These are phyloP conservation scores for Orientallactaga sibirica DNA, from an alignment of 2,797 vertebrate genomes.

Conservation along the genomic window DNA sequence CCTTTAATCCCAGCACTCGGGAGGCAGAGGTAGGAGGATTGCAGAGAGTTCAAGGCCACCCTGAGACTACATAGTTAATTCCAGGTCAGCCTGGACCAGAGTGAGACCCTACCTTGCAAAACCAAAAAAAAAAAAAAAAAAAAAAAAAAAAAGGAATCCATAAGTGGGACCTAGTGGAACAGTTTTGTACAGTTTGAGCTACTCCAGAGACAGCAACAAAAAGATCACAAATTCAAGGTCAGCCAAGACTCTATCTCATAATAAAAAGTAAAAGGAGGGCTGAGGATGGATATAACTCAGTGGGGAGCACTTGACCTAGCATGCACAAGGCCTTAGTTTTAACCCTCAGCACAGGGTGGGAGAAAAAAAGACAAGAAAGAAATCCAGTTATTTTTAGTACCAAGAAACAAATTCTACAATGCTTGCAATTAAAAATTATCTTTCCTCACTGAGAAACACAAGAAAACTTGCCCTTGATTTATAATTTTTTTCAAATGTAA, in stretches of 20 bases:
- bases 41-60: too few relatives aligned
- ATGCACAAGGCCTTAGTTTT: neutral
- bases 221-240: neutral
- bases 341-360: neutral
- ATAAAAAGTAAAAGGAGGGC: neutral
- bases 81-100: too few relatives aligned
- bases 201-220: neutral
- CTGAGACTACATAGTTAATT: too few relatives aligned
- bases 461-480: conserved; percentile 63
- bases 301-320: neutral
- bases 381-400: neutral
- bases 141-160: neutral
- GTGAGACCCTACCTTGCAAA: too few relatives aligned
- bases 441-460: conserved; percentile 65
- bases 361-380: conserved; percentile 15
- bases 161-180: neutral
- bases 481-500: conserved; percentile 62
- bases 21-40: too few relatives aligned
- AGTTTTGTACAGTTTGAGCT: neutral
- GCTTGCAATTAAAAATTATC: conserved; percentile 52
- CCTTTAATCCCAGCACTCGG: too few relatives aligned
- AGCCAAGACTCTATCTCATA: neutral
- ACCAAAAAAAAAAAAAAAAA: neutral
- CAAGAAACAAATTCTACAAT: conserved; percentile 6
- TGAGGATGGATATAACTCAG: neutral